Evolutionary conservation across 1,140 invertebrate genomes (phyloP).

Genomic region (Camponotus pennsylvanicus): DNA sequence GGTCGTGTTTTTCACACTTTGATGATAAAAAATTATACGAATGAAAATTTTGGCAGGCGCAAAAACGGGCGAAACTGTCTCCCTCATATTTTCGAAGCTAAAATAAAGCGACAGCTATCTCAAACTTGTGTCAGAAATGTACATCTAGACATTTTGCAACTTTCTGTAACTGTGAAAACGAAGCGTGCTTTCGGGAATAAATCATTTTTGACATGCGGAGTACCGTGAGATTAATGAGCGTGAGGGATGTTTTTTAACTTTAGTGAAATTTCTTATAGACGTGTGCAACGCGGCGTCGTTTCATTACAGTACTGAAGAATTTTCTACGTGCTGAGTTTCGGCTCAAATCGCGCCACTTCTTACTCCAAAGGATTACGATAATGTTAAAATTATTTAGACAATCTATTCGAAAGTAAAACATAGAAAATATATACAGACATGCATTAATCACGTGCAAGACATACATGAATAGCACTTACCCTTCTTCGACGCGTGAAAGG

Average conservation of each 20-base stretch:
- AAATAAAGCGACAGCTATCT: neutral
- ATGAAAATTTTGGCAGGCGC: neutral
- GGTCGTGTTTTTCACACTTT: neutral
- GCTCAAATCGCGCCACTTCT: constrained; percentile 29
- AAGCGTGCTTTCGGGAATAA: constrained; percentile 25
- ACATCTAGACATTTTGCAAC: constrained; percentile 19
- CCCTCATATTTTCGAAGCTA: neutral
- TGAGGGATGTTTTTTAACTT: constrained; percentile 48
- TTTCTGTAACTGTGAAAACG: constrained; percentile 7
- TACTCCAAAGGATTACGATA: neutral
- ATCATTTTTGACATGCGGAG: constrained; percentile 53
- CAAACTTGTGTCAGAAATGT: neutral
- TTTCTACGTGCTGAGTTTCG: constrained; percentile 11
- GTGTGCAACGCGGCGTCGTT: constrained; percentile 32
- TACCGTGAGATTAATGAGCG: constrained; percentile 53
- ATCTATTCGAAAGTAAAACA: neutral
- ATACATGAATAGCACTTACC: constrained; percentile 82
- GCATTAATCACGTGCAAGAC: too few relatives aligned
- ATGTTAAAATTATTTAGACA: constrained; percentile 6
- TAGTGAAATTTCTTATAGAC: constrained; percentile 43
- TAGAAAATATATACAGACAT: neutral
- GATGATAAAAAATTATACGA: neutral
- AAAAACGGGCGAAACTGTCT: neutral
- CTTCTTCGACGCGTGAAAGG: constrained; percentile 90
- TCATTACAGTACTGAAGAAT: constrained; percentile 26